Evolutionary conservation across 2,888 invertebrate species (phyloP).

Genomic region (Diarsia brunnea): DNA sequence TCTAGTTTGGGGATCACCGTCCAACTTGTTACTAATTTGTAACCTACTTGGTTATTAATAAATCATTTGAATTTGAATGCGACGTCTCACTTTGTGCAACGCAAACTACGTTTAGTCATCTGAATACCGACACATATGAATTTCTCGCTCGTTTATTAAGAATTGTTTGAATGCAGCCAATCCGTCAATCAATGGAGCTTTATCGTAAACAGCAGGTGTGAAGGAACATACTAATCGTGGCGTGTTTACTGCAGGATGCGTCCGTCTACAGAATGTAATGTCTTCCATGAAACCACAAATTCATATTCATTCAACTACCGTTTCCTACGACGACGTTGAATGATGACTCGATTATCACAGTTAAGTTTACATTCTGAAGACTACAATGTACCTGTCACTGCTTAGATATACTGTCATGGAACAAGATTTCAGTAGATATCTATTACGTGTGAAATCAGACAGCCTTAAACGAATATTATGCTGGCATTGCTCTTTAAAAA

Average conservation of each 20-base stretch:
- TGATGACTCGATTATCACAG: constrained; percentile 4
- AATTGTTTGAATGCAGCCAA: constrained; percentile 11
- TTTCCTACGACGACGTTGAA: constrained; percentile 18
- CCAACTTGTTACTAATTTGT: too few species aligned
- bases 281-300: constrained; percentile 45
- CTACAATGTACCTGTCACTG: too few species aligned
- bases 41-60: too few species aligned
- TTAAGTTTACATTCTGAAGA: constrained; percentile 9
- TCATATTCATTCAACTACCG: constrained; percentile 27
- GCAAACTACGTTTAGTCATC: background rate
- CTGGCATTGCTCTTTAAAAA: too few species aligned
- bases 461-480: background rate
- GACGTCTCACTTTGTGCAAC: background rate
- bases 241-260: constrained; percentile 36
- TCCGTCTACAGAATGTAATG: constrained; percentile 19
- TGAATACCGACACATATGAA: background rate
- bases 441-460: background rate
- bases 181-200: constrained; percentile 26
- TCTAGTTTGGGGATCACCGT: too few species aligned
- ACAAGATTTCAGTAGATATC: too few species aligned
- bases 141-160: constrained; percentile 14
- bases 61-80: too few species aligned
- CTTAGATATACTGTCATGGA: too few species aligned
- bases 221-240: constrained; percentile 27
- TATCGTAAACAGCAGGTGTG: constrained; percentile 46